Evolutionary conservation across 2,888 invertebrate species (phyloP), one percentile per base, ranked within the genome.

Genomic region (Encarsia formosa): DNA sequence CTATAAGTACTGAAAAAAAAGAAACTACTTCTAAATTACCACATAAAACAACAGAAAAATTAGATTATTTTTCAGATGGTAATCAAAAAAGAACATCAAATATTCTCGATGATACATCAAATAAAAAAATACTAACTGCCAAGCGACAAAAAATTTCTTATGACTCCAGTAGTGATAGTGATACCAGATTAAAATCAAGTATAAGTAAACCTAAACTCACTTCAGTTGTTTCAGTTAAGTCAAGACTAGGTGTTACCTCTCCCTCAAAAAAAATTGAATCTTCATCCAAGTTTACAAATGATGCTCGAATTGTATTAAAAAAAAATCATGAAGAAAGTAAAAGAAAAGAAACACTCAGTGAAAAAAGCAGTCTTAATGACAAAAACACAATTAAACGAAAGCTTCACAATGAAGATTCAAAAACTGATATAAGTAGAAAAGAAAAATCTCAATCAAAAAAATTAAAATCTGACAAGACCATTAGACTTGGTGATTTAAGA

Each of bases 181-280:
- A 45, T 42, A 26, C 43, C 24, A 49, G 41, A 32, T 9, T 40
- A 2, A 56, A 50, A 44, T 56, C 49, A 22, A 24, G n/a, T 44
- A 22, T 44, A 73, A 76, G 58, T 35, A 73, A 70, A 46, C 73
- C 73, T 16, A 67, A 59, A 52, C 60, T 73, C 4, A 70, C 69
- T 2, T 73, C 73, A 2, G 70, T 73, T 0, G 69, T 74, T 1
- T 68, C 72, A 3, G 67, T 72, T 3, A 73, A 72, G 55, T 67
- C 62, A 45, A 67, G 69, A 16, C 51, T 73, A 2, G 71, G 68
- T 1, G 23, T 62, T 16, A 24, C 53, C 0, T 65, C 67, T 1
- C 62, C 66, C 1, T 61, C 63, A 6, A 69, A 69, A 42, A 70
- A 65, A 23, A 63, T 65, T 18, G 68, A 71, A 20, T 19, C 48